phyloP scores from a whole-genome alignment of 1,140 invertebrate species.

The Dendroctonus ponderosae region DNA sequence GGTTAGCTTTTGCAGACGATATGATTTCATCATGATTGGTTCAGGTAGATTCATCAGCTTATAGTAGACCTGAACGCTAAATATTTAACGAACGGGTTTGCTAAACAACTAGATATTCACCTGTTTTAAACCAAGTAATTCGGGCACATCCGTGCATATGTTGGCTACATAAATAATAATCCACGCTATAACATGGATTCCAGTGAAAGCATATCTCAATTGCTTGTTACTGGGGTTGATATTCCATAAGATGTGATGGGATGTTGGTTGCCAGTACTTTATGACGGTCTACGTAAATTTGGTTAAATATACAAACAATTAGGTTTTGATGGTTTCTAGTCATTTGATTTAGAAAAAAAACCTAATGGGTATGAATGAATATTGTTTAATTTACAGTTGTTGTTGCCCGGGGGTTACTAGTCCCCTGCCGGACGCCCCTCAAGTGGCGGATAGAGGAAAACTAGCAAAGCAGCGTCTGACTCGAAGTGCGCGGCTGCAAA shows the following conservation, averaged over 20 bases:
- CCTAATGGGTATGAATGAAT: slow-evolving; percentile 6
- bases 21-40: slow-evolving; percentile 53
- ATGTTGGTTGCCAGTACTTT: slow-evolving; percentile 41
- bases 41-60: slow-evolving; percentile 51
- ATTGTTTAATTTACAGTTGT: background rate
- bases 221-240: slow-evolving; percentile 41
- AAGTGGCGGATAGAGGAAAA: no score
- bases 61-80: slow-evolving; percentile 49
- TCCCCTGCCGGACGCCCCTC: no score
- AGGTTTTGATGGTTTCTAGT: background rate
- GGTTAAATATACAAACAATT: no score
- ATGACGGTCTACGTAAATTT: slow-evolving; percentile 36
- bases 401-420: no score
- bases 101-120: slow-evolving; percentile 38
- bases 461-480: no score
- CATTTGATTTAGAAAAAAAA: slow-evolving; percentile 2
- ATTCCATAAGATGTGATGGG: slow-evolving; percentile 41
- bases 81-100: background rate
- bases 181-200: slow-evolving; percentile 58
- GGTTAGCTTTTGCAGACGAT: slow-evolving; percentile 51
- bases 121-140: slow-evolving; percentile 62
- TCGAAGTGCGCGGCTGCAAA: no score
- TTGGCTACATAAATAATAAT: slow-evolving; percentile 61
- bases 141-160: slow-evolving; percentile 61
- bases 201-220: slow-evolving; percentile 53